Evolutionary conservation across 2,888 invertebrate species (phyloP).

Genomic region (Hipparchia sbordonii): DNA sequence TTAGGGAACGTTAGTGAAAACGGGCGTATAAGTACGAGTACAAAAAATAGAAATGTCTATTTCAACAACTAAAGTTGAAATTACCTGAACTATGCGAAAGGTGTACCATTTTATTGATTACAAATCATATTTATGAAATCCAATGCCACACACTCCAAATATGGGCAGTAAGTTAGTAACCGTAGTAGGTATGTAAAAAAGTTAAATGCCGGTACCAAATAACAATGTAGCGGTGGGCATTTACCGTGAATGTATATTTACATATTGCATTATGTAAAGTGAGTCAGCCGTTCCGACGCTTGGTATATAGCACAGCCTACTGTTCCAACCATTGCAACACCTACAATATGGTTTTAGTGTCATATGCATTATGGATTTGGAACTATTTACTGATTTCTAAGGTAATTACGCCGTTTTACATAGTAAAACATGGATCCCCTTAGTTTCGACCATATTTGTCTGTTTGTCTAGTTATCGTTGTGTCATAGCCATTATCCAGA

Average conservation of each 20-base stretch:
- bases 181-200: constrained; percentile 21
- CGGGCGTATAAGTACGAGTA: too few relatives aligned
- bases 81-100: too few relatives aligned
- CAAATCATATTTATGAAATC: constrained; percentile 15
- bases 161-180: constrained; percentile 36
- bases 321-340: constrained; percentile 22
- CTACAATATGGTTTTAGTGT: constrained; percentile 18
- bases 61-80: too few relatives aligned
- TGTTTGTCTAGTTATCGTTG: too few relatives aligned
- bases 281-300: constrained; percentile 32
- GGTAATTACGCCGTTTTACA: not conserved
- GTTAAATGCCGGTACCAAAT: constrained; percentile 25
- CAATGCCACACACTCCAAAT: constrained; percentile 39
- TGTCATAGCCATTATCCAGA: too few relatives aligned
- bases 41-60: too few relatives aligned
- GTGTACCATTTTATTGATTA: not conserved
- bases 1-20: too few relatives aligned
- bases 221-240: constrained; percentile 27
- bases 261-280: constrained; percentile 35
- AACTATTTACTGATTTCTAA: constrained; percentile 15
- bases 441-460: too few relatives aligned
- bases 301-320: constrained; percentile 29
- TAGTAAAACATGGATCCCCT: too few relatives aligned
- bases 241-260: constrained; percentile 31
- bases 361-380: constrained; percentile 25